A percentile compares a stretch with the other conserved stretches of the same genome.
phyloP scores from a whole-genome alignment of 2,113 vertebrate genomes.

The Smithornis capensis region DNA sequence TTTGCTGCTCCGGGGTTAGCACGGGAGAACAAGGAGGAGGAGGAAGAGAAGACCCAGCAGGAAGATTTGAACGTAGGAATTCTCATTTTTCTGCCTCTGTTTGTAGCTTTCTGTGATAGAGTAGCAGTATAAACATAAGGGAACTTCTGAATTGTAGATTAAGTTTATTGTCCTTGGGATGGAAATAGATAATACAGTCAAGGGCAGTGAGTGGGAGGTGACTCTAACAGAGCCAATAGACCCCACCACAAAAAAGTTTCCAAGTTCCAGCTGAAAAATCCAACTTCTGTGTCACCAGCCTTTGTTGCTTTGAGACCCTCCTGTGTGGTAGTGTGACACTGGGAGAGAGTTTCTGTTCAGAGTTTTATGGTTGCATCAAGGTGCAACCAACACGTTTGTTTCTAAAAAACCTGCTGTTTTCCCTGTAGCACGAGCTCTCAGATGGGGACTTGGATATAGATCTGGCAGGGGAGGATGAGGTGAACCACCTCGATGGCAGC shows the following conservation, averaged over 20 bases:
- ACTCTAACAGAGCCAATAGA: background rate
- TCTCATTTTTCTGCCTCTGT: background rate
- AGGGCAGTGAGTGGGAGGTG: background rate
- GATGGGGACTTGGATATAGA: constrained; percentile 96
- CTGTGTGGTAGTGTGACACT: background rate
- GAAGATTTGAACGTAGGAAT: constrained; percentile 91
- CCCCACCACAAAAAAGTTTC: background rate
- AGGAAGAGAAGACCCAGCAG: constrained; percentile 87
- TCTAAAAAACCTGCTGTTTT: background rate
- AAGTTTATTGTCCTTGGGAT: background rate
- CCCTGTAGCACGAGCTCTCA: constrained; percentile 84
- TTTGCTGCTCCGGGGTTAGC: constrained; percentile 48
- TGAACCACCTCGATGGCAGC: constrained; percentile 93
- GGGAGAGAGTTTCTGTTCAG: background rate
- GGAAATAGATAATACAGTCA: background rate
- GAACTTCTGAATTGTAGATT: background rate
- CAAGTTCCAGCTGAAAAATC: background rate
- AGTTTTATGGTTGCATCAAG: background rate
- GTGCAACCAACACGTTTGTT: background rate
- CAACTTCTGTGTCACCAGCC: background rate
- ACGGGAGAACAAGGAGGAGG: constrained; percentile 79
- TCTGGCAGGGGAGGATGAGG: constrained; percentile 91
- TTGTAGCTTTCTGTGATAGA: background rate
- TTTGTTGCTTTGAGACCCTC: background rate
- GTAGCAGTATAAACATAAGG: background rate